phyloP scores from a whole-genome alignment of 37 sponge, comb jelly and placozoan genomes.

The Dysidea cf. avara region DNA sequence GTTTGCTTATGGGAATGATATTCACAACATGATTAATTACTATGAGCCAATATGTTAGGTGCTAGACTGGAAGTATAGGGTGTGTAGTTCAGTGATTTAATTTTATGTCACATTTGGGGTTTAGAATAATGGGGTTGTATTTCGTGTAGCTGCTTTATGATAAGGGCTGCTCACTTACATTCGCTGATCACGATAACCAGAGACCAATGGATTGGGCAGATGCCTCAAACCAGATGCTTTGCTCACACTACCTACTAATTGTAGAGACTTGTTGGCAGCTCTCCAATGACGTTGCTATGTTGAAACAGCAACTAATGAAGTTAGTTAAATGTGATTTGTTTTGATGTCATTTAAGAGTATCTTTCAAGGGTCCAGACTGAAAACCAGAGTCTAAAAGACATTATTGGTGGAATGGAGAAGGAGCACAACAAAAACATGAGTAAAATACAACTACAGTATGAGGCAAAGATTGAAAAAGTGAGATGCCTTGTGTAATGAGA shows the following conservation, averaged over 20 bases:
- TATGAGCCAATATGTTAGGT: too few species aligned
- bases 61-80: too few species aligned
- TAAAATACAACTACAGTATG: conserved; percentile 35
- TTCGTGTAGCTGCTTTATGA: conserved; percentile 61
- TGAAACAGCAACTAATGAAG: conserved; percentile 45
- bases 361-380: conserved; percentile 32
- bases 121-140: too few species aligned
- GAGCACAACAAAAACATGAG: conserved; percentile 45
- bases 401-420: conserved; percentile 14
- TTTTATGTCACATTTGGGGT: too few species aligned
- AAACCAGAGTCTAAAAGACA: conserved; percentile 40
- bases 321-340: not conserved
- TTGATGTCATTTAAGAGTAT: not conserved
- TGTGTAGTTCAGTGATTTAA: too few species aligned
- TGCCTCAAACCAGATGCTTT: conserved; percentile 47
- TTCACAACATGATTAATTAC: too few species aligned
- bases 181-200: conserved; percentile 59
- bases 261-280: conserved; percentile 61
- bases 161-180: conserved; percentile 29
- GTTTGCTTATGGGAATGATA: too few species aligned
- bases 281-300: conserved; percentile 45
- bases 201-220: conserved; percentile 81
- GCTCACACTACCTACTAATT: conserved; percentile 62
- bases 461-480: conserved; percentile 30
- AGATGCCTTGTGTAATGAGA: not conserved